phyloP scores from a whole-genome alignment of 92 coral and sea anemone genomes.

The Phenganax stokvisi region DNA sequence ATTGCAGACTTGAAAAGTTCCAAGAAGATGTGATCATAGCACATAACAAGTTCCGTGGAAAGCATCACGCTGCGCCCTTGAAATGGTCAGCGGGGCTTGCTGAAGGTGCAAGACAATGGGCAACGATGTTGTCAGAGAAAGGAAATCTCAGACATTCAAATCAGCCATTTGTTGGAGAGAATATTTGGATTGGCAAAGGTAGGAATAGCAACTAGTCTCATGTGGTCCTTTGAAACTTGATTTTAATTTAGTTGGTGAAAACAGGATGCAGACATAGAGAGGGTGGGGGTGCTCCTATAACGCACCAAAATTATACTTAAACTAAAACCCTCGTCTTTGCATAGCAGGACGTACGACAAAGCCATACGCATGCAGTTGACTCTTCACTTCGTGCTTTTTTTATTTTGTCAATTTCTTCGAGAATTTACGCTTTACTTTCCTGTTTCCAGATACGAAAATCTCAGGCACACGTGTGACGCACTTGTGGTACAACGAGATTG shows the following conservation, averaged over 20 bases:
- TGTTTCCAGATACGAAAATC: slow-evolving; percentile 13
- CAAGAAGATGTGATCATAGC: slow-evolving; percentile 39
- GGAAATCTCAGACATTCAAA: slow-evolving; percentile 32
- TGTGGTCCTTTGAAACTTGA: too few species aligned
- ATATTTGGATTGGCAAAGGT: slow-evolving; percentile 36
- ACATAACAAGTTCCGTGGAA: slow-evolving; percentile 36
- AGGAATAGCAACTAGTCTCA: not conserved
- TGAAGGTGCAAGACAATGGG: slow-evolving; percentile 42
- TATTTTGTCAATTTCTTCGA: not conserved
- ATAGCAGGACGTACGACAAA: too few species aligned
- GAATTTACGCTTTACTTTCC: not conserved
- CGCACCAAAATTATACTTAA: too few species aligned
- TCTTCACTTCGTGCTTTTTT: not conserved
- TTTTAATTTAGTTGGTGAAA: too few species aligned
- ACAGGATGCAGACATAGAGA: too few species aligned
- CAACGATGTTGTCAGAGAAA: slow-evolving; percentile 10
- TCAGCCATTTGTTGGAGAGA: slow-evolving; percentile 38
- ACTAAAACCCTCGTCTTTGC: too few species aligned
- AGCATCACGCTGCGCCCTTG: slow-evolving; percentile 27
- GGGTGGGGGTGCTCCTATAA: too few species aligned
- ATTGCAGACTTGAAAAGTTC: slow-evolving; percentile 30
- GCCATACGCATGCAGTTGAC: not conserved
- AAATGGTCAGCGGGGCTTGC: slow-evolving; percentile 43
- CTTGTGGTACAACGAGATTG: slow-evolving; percentile 36
- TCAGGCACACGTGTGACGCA: slow-evolving; percentile 31